These are phyloP conservation scores for Merodon equestris DNA, from an alignment of 2,888 invertebrate genomes.

Conservation along the genomic window DNA sequence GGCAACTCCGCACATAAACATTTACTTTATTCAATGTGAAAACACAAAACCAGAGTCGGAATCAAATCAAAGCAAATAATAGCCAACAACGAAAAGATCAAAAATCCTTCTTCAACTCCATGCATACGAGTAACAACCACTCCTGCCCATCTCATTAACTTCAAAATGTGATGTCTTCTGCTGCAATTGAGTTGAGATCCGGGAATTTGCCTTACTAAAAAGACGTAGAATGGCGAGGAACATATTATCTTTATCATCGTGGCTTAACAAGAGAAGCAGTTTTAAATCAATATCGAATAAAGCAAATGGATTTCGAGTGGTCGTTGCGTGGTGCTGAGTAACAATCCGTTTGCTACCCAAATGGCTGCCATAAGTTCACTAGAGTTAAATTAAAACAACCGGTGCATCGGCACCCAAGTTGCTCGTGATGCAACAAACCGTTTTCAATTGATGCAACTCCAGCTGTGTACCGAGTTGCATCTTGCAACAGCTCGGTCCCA, in stretches of 20 bases:
- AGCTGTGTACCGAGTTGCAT: constrained; percentile 37
- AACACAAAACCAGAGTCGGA: constrained; percentile 11
- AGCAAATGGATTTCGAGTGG: constrained; percentile 11
- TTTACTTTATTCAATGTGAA: constrained; percentile 42
- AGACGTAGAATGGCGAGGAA: neutral
- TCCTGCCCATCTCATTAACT: constrained; percentile 7
- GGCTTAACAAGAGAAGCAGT: constrained; percentile 34
- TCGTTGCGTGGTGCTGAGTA: neutral
- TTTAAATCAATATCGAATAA: constrained; percentile 45
- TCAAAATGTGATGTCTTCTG: constrained; percentile 8
- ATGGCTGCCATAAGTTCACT: constrained; percentile 29
- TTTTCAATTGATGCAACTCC: constrained; percentile 41
- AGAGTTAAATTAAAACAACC: constrained; percentile 11
- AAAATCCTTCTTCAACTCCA: constrained; percentile 3
- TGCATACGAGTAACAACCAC: neutral
- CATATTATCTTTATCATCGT: constrained; percentile 1
- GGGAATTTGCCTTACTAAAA: constrained; percentile 34
- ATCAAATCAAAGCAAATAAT: constrained; percentile 20
- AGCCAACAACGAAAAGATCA: neutral
- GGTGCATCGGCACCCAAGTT: neutral
- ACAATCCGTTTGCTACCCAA: neutral
- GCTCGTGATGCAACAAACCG: constrained; percentile 27
- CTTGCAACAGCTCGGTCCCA: constrained; percentile 23
- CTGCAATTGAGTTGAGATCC: constrained; percentile 23
- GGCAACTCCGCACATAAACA: constrained; percentile 55